Evolutionary conservation across 2,888 invertebrate genomes (phyloP).

Genomic region (Cryptocephalus moraei): DNA sequence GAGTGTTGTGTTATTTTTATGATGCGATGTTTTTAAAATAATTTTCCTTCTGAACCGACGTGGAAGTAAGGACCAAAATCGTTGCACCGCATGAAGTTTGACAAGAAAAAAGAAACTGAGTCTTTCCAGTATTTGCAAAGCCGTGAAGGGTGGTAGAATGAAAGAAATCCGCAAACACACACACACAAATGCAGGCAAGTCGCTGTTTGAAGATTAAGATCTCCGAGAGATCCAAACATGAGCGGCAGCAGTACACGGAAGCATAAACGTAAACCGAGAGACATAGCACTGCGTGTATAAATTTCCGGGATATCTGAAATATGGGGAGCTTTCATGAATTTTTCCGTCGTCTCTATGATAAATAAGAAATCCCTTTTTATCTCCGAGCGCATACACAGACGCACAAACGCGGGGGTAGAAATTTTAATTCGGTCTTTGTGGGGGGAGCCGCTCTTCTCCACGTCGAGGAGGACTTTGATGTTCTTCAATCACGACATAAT

Average conservation of each 20-base stretch:
- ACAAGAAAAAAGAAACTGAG: too few relatives aligned
- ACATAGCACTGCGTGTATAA: background rate
- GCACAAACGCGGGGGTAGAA: background rate
- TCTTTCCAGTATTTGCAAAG: too few relatives aligned
- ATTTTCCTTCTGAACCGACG: too few relatives aligned
- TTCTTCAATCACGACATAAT: too few relatives aligned
- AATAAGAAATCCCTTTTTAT: slow-evolving; percentile 27
- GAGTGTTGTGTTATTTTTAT: too few relatives aligned
- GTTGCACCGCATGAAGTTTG: too few relatives aligned
- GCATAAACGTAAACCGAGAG: background rate
- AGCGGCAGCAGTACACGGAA: background rate
- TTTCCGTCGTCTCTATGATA: slow-evolving; percentile 26
- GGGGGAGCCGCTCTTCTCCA: background rate
- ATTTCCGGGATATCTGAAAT: slow-evolving; percentile 13
- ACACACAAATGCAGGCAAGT: too few relatives aligned
- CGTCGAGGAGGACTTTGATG: background rate
- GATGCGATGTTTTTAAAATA: too few relatives aligned
- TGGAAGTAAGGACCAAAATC: too few relatives aligned
- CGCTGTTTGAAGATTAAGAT: background rate
- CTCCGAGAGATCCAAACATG: background rate
- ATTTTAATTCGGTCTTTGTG: background rate
- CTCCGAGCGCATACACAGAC: background rate
- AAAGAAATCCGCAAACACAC: too few relatives aligned
- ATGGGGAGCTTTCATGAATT: slow-evolving; percentile 23
- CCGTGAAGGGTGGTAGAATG: too few relatives aligned